Conservation (phyloP, 2,113 vertebrate species). For the Henicopernis longicauda region DNA sequence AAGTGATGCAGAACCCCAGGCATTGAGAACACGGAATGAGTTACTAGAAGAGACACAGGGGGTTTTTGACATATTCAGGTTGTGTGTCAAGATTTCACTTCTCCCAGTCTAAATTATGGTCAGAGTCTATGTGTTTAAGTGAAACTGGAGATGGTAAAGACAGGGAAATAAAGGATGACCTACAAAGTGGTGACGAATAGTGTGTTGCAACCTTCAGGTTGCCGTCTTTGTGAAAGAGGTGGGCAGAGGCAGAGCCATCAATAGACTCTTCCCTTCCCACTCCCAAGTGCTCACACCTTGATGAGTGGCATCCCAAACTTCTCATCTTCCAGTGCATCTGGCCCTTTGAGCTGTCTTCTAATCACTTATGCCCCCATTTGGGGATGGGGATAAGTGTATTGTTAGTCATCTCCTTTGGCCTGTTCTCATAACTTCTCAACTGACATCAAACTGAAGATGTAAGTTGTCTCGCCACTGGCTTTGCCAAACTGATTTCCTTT, state of each 20-base stretch:
- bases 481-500: not conserved
- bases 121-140: not conserved
- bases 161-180: not conserved
- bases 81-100: not conserved
- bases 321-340: not conserved
- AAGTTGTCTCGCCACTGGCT: accelerated
- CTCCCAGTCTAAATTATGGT: not conserved
- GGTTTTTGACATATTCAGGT: not conserved
- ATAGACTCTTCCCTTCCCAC: not conserved
- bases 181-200: not conserved
- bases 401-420: not conserved
- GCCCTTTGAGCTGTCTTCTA: not conserved
- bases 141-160: not conserved
- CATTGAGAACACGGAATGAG: not conserved
- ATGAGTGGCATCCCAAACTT: not conserved
- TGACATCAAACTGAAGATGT: not conserved
- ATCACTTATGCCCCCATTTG: accelerated
- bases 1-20: not conserved
- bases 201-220: not conserved
- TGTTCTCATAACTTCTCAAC: not conserved
- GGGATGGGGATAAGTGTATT: not conserved
- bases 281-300: not conserved
- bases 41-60: accelerated
- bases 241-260: not conserved
- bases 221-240: not conserved